Percentiles rank a stretch among this genome's conserved stretches.
Conservation (phyloP, 2,797 vertebrate species). For the Macropus fuliginosus region DNA sequence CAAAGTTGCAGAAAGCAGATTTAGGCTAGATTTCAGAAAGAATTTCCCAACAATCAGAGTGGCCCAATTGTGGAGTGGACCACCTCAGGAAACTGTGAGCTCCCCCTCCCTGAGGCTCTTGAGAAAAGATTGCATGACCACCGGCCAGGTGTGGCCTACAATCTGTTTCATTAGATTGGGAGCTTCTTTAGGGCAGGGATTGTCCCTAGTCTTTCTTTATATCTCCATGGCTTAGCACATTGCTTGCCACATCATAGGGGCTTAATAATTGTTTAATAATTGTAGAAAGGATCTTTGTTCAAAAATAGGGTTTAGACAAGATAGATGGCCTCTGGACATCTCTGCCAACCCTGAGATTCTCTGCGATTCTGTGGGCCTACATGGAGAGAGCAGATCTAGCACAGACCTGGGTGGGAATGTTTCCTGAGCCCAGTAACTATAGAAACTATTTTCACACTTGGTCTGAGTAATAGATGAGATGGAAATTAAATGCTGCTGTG, state of each 20-base stretch:
- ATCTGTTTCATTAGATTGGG: not conserved
- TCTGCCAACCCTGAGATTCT: not conserved
- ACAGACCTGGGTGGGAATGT: not conserved
- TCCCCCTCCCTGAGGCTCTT: not conserved
- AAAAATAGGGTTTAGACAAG: not conserved
- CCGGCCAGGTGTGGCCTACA: not conserved
- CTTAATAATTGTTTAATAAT: not conserved
- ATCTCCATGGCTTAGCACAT: not conserved
- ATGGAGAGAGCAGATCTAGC: not conserved
- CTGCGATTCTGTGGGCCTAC: not conserved
- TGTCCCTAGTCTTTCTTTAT: not conserved
- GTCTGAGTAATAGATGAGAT: slow-evolving; percentile 67
- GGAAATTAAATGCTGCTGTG: slow-evolving; percentile 43
- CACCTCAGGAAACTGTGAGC: not conserved
- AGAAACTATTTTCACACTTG: slow-evolving; percentile 68
- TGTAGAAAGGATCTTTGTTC: not conserved
- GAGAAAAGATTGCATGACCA: not conserved
- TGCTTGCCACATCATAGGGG: not conserved
- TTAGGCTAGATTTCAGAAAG: not conserved
- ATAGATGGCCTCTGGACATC: not conserved
- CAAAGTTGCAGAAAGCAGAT: not conserved
- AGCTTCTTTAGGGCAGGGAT: too few relatives aligned
- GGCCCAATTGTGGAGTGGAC: not conserved
- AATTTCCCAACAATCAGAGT: not conserved
- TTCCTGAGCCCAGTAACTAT: slow-evolving; percentile 59